Evolutionary conservation across 1,140 invertebrate species (phyloP), one percentile per base, ranked within the genome.

Genomic region (Dreissena rostriformis): DNA sequence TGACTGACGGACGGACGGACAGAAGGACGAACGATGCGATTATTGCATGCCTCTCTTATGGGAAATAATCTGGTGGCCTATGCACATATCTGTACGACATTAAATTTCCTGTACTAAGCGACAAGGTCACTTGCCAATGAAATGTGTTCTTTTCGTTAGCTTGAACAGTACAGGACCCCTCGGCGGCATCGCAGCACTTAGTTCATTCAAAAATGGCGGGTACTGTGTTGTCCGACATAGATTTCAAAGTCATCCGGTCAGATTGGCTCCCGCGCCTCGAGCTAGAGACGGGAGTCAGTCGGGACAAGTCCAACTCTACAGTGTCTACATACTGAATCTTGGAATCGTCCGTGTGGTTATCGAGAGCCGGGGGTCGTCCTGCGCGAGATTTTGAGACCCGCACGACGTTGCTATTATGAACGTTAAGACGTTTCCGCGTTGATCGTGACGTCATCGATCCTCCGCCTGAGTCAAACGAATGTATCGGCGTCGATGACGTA

Each of bases 251-350:
- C 80, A 82, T 74, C 28, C 80, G 24, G 24, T 82, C 80, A 0
- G 80, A 82, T 63, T 82, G 80, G 26, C 52, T 75, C 15, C 19
- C 77, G 17, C 77, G 66, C 57, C 39, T 17, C 6, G 57, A 76
- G 19, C 29, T 15, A 55, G 15, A 66, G 0, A 63, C 24, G 15
- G 80, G 70, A 22, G 80, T 73, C 12, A 82, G 22, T 17, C 72
- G 71, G 19, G 80, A 82, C 12, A 82, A 65, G 65, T 82, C 80
- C 19, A 82, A 19, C 24, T 82, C 80, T 10, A 82, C 72, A 14
- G 80, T 82, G 49, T 82, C 80, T 51, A 82, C 75, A 49, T 82
- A 82, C 15, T 82, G 80, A 29, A 82, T 65, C 51, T 82, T 82
- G 0, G 80, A 74, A 39, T 82, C 80, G 55, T 82, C 80, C 0